These are phyloP conservation scores for Syndactyla subalaris DNA, from an alignment of 2,797 vertebrate genomes.

Conservation along the genomic window DNA sequence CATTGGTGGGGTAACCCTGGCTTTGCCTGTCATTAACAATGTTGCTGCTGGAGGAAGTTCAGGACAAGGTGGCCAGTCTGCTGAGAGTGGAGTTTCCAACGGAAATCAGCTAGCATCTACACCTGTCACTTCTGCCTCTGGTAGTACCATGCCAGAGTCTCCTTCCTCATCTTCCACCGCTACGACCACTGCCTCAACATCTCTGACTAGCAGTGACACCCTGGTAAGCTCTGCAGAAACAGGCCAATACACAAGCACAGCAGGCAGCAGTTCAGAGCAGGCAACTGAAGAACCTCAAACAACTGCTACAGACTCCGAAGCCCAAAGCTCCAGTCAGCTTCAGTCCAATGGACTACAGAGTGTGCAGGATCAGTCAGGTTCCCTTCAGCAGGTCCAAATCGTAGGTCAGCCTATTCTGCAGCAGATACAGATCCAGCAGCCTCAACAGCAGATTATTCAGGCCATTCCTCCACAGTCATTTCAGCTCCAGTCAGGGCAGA, in stretches of 20 bases:
- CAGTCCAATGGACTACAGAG: conserved; percentile 93
- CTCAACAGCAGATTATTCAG: conserved; percentile 87
- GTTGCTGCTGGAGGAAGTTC: conserved; percentile 85
- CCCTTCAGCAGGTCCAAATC: conserved; percentile 95
- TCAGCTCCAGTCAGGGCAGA: conserved; percentile 94
- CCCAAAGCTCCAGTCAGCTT: conserved; percentile 82
- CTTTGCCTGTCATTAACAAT: conserved; percentile 94
- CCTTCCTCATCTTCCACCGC: conserved; percentile 79
- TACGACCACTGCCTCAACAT: conserved; percentile 79
- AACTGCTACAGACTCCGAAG: conserved; percentile 76
- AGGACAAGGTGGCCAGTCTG: conserved; percentile 88
- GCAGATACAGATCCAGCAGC: conserved; percentile 92
- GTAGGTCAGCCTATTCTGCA: conserved; percentile 94
- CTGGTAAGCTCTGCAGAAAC: conserved; percentile 83
- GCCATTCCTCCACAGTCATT: conserved; percentile 85
- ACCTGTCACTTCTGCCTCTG: conserved; percentile 81
- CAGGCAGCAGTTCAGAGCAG: conserved; percentile 78
- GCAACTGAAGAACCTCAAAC: conserved; percentile 76
- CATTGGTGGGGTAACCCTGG: conserved; percentile 94
- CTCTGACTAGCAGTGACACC: conserved; percentile 82
- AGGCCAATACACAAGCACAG: conserved; percentile 82
- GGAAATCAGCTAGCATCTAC: conserved; percentile 90
- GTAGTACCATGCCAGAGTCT: conserved; percentile 80
- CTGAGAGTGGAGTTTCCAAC: conserved; percentile 90
- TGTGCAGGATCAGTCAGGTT: conserved; percentile 82